phyloP scores from a whole-genome alignment of 2,888 invertebrate genomes.

The Colostygia pectinataria region DNA sequence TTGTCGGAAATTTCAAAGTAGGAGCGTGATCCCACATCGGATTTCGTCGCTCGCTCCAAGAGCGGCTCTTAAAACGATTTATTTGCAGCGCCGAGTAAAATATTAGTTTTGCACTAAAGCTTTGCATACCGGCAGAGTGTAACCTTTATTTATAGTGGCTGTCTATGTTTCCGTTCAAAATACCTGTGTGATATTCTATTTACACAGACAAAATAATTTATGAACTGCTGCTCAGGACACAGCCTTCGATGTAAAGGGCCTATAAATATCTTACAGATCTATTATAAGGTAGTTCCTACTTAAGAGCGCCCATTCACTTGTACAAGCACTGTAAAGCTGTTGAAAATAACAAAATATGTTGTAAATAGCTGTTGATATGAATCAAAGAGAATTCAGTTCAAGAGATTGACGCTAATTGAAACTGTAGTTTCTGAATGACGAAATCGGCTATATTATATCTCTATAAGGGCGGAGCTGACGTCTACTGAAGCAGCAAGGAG shows the following conservation, averaged over 20 bases:
- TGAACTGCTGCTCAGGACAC: constrained; percentile 20
- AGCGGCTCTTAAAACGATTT: constrained; percentile 44
- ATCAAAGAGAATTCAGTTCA: neutral
- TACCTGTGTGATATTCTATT: constrained; percentile 30
- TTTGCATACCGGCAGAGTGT: constrained; percentile 36
- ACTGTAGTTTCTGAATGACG: neutral
- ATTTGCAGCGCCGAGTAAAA: constrained; percentile 41
- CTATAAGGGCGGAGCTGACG: too few species aligned
- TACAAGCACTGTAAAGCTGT: neutral
- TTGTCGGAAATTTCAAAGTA: too few species aligned
- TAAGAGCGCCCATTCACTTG: constrained; percentile 11
- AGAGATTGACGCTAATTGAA: neutral
- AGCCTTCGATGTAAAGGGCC: constrained; percentile 8
- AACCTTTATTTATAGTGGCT: constrained; percentile 33
- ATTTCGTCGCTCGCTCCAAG: neutral
- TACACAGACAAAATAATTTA: constrained; percentile 25
- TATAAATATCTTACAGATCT: constrained; percentile 24
- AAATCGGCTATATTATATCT: too few species aligned
- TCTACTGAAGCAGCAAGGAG: too few species aligned
- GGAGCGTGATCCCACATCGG: neutral
- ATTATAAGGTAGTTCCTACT: constrained; percentile 19
- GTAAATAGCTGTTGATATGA: too few species aligned
- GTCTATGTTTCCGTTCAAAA: constrained; percentile 29
- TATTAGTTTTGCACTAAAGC: constrained; percentile 34
- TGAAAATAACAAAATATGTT: neutral